Evolutionary conservation across 2,113 vertebrate species (phyloP).

Genomic region (Psittacula cyanocephala): DNA sequence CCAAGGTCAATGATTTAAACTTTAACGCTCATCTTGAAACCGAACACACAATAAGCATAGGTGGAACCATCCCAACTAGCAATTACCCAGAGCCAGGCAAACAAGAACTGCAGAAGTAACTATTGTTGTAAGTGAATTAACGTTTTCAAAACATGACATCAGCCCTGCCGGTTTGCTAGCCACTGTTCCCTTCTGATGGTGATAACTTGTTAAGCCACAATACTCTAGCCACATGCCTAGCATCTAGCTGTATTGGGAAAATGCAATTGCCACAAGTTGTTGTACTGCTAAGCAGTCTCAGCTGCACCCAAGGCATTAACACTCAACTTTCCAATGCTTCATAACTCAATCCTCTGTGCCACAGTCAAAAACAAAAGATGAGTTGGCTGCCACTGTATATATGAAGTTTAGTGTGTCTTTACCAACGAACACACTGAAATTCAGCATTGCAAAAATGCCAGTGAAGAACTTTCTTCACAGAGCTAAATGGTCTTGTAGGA

Average conservation of each 20-base stretch:
- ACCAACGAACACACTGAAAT: neutral
- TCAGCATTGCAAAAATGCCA: neutral
- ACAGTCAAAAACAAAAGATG: neutral
- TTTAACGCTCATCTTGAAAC: constrained; percentile 38
- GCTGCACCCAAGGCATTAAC: neutral
- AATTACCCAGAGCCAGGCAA: constrained; percentile 42
- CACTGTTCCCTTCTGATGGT: neutral
- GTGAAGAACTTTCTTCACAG: neutral
- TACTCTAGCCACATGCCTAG: neutral
- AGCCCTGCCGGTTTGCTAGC: neutral
- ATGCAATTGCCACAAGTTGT: neutral
- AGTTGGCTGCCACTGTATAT: neutral
- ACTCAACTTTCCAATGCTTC: neutral
- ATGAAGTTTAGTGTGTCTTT: neutral
- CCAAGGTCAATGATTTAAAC: constrained; percentile 37
- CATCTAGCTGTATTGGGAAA: neutral
- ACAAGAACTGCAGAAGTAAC: constrained; percentile 9
- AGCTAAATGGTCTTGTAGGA: neutral
- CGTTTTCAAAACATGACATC: neutral
- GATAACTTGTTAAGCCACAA: constrained; percentile 57
- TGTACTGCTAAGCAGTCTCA: neutral
- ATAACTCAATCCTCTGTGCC: neutral
- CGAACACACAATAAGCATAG: constrained; percentile 3
- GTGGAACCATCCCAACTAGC: constrained; percentile 43
- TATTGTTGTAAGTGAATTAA: neutral